Evolutionary conservation across 2,888 invertebrate genomes (phyloP).

Genomic region (Cheilosia soror): DNA sequence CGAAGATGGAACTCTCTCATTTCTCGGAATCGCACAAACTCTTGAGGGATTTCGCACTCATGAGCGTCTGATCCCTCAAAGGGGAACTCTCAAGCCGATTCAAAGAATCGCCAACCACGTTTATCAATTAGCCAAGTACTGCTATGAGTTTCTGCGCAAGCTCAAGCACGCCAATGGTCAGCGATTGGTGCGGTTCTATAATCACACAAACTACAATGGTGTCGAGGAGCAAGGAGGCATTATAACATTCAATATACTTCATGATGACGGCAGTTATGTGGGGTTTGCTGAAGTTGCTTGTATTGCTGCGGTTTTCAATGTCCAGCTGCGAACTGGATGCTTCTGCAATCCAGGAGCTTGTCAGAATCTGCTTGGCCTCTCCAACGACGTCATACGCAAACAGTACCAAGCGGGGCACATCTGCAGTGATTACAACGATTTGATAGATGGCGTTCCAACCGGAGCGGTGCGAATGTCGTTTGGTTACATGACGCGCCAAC

Average conservation of each 20-base stretch:
- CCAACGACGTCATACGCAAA: slow-evolving; percentile 88
- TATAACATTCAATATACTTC: slow-evolving; percentile 93
- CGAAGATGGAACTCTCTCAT: slow-evolving; percentile 97
- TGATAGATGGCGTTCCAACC: slow-evolving; percentile 94
- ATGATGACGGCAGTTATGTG: slow-evolving; percentile 90
- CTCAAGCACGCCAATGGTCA: slow-evolving; percentile 90
- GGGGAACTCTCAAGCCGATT: slow-evolving; percentile 83
- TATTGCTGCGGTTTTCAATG: slow-evolving; percentile 93
- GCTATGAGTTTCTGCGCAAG: slow-evolving; percentile 86
- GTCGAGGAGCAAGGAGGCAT: slow-evolving; percentile 90
- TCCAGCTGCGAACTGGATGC: slow-evolving; percentile 96
- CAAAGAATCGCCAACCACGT: slow-evolving; percentile 89
- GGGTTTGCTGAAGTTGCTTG: slow-evolving; percentile 97
- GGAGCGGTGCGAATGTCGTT: slow-evolving; percentile 96
- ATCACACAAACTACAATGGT: slow-evolving; percentile 88
- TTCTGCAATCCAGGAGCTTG: slow-evolving; percentile 99
- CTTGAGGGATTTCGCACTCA: slow-evolving; percentile 92
- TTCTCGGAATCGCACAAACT: slow-evolving; percentile 92
- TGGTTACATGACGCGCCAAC: slow-evolving; percentile 92
- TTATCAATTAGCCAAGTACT: slow-evolving; percentile 90
- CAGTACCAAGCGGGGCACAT: slow-evolving; percentile 95
- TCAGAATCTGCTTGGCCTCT: slow-evolving; percentile 90
- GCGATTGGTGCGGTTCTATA: slow-evolving; percentile 89
- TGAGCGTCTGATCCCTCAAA: slow-evolving; percentile 86
- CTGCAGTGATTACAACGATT: slow-evolving; percentile 94